Evolutionary conservation across 2,113 vertebrate genomes (phyloP).

Genomic region (Thalassarche chlororhynchos): DNA sequence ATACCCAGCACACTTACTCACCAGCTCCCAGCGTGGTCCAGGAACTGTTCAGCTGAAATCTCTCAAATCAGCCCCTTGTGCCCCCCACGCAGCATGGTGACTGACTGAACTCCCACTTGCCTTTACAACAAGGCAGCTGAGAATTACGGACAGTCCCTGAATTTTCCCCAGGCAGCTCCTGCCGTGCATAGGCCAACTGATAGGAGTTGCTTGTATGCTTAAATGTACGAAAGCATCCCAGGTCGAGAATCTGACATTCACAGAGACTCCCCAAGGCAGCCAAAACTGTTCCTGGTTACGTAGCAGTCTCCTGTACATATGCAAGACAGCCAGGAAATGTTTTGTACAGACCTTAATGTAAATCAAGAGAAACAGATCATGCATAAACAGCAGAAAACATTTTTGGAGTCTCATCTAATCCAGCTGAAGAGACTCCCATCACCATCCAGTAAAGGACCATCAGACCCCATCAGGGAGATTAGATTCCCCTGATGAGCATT

Average conservation of each 20-base stretch:
- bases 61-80: neutral
- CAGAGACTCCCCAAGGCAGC: neutral
- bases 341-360: neutral
- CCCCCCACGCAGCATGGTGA: neutral
- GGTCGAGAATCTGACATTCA: fast-evolving
- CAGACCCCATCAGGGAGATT: neutral
- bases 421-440: neutral
- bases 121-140: neutral
- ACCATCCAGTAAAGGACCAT: neutral
- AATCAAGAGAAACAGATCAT: neutral
- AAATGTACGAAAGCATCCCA: neutral
- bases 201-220: neutral
- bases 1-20: neutral
- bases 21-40: neutral
- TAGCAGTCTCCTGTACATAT: neutral
- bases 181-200: neutral
- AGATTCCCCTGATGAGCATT: neutral
- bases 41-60: neutral
- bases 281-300: neutral
- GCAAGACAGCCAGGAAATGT: neutral
- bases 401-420: neutral
- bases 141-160: neutral
- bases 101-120: neutral
- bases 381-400: neutral
- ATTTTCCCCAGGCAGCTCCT: neutral